Base-by-base conservation (phyloP, 2,888 invertebrate species). In the Steromphala cineraria region DNA sequence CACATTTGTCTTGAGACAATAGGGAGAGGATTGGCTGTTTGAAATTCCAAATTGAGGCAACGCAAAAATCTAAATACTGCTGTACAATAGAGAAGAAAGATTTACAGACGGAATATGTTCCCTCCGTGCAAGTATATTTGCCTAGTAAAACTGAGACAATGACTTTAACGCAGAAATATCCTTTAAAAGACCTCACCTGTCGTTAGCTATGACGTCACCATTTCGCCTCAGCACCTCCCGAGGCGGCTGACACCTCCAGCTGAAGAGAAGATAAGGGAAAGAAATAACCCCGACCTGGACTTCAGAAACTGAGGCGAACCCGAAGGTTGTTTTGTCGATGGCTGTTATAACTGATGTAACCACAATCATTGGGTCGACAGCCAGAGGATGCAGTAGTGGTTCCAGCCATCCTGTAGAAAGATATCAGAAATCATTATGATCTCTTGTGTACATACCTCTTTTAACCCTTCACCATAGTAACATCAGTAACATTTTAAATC, bases 301-400 rank as follows among this genome's bases (percentile, higher is more conserved):
- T 10, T 21, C 17, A 4, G 46, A 74, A 10, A 24, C 46, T 1
- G 46, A 10, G 13, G 46, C 19, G 82, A 91, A 97, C 94, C 98
- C 97, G 88, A 99, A 98, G 0, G 98, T 98, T 90, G 99, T 98
- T 0, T 98, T 95, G 93, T 98, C 97, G 85, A 99, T 98, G 56
- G 98, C 97, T 94, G 99, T 99, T 83, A 99, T 99, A 36, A 99
- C 96, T 0, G 99, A 99, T 62, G 94, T 92, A 85, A 97, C 96
- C 0, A 94, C 93, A n/a, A 87, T 95, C 0, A 95, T 96, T 3
- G 95, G 94, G 80, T 94, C 95, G 75, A 95, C 95, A 0, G 95
- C 94, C 19, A 99, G 96, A 79, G 96, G 95, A 0, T 95, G 93
- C 17, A 99, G 93, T 7, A 99, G 93, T 0, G 99, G 99, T 86